These are phyloP conservation scores for Calosoma granatense DNA, from an alignment of 1,140 invertebrate genomes.

Conservation along the genomic window DNA sequence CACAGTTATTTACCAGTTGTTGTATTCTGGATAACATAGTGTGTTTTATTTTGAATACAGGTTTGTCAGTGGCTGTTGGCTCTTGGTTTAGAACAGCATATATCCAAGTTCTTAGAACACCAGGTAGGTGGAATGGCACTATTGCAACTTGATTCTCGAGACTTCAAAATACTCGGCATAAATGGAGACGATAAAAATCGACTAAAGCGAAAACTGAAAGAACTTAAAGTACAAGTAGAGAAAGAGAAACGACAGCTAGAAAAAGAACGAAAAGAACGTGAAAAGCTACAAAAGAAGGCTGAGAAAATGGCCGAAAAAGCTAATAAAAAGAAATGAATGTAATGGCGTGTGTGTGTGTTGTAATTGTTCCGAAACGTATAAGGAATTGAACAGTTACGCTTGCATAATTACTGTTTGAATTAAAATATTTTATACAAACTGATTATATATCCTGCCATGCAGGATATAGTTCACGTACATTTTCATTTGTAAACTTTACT, in stretches of 20 bases:
- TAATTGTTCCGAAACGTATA: neutral
- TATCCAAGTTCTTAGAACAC: constrained; percentile 71
- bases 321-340: constrained; percentile 52
- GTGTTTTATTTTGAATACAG: constrained; percentile 38
- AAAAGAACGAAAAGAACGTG: constrained; percentile 67
- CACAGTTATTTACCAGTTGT: no score
- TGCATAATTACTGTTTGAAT: neutral
- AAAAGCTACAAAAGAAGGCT: constrained; percentile 65
- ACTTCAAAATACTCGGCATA: constrained; percentile 78
- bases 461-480: neutral
- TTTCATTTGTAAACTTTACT: no score
- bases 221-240: constrained; percentile 66
- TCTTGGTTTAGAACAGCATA: constrained; percentile 73
- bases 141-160: constrained; percentile 71
- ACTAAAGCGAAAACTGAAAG: constrained; percentile 82
- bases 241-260: constrained; percentile 64
- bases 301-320: constrained; percentile 68
- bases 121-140: constrained; percentile 74
- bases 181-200: constrained; percentile 67
- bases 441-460: neutral
- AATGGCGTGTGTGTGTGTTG: no score
- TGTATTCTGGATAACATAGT: no score
- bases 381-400: neutral
- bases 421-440: neutral
- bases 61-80: constrained; percentile 82